These are phyloP conservation scores for Cyanoramphus novaezelandiae DNA, from an alignment of 2,113 vertebrate species.

Conservation along the genomic window DNA sequence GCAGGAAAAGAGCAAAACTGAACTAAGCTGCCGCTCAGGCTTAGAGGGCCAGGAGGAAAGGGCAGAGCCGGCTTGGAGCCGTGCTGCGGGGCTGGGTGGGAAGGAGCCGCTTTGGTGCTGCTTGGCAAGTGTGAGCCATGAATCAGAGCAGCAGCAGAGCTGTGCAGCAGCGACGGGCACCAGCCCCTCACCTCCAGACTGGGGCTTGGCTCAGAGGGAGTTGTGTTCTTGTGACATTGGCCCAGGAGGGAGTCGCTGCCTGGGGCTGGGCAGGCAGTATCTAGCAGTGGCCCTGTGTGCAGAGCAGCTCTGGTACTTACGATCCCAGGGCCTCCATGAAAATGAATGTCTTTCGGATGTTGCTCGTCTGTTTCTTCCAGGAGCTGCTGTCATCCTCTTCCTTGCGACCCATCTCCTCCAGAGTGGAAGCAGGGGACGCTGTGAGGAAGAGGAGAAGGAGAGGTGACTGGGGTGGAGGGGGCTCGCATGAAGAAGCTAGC, in stretches of 20 bases:
- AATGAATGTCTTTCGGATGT: conserved; percentile 90
- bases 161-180: fast-evolving
- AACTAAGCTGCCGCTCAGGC: fast-evolving
- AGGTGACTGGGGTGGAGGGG: fast-evolving
- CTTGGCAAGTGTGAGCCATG: fast-evolving
- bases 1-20: background rate
- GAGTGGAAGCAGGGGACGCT: conserved; percentile 75
- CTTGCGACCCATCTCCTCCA: conserved; percentile 85
- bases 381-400: conserved; percentile 79
- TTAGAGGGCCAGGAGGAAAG: background rate
- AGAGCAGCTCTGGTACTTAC: conserved; percentile 76
- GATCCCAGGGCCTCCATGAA: conserved; percentile 92
- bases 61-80: background rate
- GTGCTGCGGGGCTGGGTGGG: background rate
- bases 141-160: background rate
- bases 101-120: background rate
- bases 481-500: fast-evolving
- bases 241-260: background rate
- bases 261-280: fast-evolving
- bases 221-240: fast-evolving
- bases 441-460: background rate
- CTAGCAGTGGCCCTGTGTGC: background rate
- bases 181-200: fast-evolving
- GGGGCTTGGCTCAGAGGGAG: fast-evolving
- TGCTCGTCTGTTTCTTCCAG: conserved; percentile 90